phyloP scores from a whole-genome alignment of 2,888 invertebrate species.

The Eupelmus urozonus region DNA sequence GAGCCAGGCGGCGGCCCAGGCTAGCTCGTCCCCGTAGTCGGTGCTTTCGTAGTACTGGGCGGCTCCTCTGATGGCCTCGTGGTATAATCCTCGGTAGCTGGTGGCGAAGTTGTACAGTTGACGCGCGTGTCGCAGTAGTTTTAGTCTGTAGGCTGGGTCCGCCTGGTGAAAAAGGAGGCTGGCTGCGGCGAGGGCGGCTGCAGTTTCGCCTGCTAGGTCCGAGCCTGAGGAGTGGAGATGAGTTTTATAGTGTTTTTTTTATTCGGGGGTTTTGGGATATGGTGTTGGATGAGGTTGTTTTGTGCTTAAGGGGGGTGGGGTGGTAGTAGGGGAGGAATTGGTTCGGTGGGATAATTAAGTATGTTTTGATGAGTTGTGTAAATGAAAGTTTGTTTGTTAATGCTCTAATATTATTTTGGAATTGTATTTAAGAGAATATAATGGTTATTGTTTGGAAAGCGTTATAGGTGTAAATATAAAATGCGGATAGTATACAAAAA shows the following conservation, averaged over 20 bases:
- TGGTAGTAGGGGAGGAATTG: too few species aligned
- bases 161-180: slow-evolving; percentile 78
- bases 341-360: too few species aligned
- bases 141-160: slow-evolving; percentile 76
- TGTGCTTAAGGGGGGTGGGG: too few species aligned
- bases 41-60: slow-evolving; percentile 78
- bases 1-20: slow-evolving; percentile 81
- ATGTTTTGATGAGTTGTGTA: too few species aligned
- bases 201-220: slow-evolving; percentile 81
- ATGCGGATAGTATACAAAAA: too few species aligned
- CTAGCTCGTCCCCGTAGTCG: slow-evolving; percentile 80
- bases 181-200: slow-evolving; percentile 80
- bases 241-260: not conserved
- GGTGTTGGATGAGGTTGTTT: not conserved
- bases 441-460: too few species aligned
- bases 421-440: too few species aligned
- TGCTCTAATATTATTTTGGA: too few species aligned
- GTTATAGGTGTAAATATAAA: too few species aligned
- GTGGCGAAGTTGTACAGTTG: slow-evolving; percentile 79
- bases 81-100: slow-evolving; percentile 78
- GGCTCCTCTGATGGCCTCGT: slow-evolving; percentile 79
- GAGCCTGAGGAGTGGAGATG: slow-evolving; percentile 75
- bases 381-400: too few species aligned
- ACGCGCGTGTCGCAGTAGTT: slow-evolving; percentile 78
- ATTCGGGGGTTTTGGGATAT: not conserved